Conservation (phyloP, 2,888 invertebrate species). For the Dicroscelio sp. region DNA sequence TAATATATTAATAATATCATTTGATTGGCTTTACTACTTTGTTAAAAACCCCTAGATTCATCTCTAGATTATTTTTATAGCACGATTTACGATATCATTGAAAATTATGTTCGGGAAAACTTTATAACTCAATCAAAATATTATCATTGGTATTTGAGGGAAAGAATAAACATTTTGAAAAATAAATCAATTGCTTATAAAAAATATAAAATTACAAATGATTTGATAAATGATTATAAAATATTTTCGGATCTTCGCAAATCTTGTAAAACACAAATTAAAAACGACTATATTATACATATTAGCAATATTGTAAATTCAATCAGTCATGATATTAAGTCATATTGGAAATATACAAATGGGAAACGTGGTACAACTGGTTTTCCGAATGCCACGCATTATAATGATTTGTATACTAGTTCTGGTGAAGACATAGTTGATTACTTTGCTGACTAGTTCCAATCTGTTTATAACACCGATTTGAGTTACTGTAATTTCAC, state of each 20-base stretch:
- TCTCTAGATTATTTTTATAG: neutral
- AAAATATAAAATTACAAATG: neutral
- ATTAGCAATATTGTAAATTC: neutral
- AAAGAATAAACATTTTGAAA: neutral
- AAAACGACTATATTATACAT: neutral
- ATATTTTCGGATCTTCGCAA: neutral
- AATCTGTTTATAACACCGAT: neutral
- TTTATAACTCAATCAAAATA: neutral
- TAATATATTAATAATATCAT: too few species aligned
- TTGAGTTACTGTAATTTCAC: neutral
- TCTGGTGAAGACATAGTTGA: neutral
- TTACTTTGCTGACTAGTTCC: neutral
- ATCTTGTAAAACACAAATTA: neutral
- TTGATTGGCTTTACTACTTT: too few species aligned
- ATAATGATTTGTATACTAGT: neutral
- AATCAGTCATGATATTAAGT: neutral
- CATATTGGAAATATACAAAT: constrained; percentile 16
- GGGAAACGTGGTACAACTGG: neutral
- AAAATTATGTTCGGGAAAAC: neutral
- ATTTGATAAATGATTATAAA: neutral
- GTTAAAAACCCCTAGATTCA: too few species aligned
- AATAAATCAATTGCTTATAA: neutral
- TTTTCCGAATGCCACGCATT: neutral
- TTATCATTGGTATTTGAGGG: neutral
- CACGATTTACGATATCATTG: neutral